These are phyloP conservation scores for Tenthredo livida DNA, from an alignment of 2,888 invertebrate species.

Conservation along the genomic window DNA sequence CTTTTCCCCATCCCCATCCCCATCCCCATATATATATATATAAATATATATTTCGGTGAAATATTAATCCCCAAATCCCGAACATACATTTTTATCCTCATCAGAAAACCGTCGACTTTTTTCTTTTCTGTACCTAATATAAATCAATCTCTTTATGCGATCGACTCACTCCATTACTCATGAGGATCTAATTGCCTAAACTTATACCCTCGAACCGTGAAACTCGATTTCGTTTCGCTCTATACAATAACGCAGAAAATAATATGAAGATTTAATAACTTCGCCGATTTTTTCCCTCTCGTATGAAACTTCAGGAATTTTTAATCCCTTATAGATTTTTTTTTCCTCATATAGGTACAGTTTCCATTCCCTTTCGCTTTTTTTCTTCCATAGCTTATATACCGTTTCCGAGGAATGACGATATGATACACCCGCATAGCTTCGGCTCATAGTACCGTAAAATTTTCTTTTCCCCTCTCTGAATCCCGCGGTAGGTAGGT, in stretches of 20 bases:
- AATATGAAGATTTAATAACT: not conserved
- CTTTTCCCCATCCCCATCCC: not conserved
- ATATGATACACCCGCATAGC: not conserved
- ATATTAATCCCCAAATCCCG: not conserved
- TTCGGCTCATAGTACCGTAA: constrained; percentile 23
- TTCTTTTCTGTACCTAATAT: not conserved
- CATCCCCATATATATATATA: too few species aligned
- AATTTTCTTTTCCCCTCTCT: not conserved
- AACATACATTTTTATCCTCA: not conserved
- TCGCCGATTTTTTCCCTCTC: not conserved
- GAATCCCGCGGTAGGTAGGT: not conserved
- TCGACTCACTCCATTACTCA: not conserved
- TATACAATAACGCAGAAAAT: not conserved
- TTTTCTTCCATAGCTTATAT: not conserved
- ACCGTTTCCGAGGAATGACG: not conserved
- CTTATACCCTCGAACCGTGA: not conserved
- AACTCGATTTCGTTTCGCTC: not conserved
- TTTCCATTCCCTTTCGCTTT: not conserved
- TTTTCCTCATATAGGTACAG: not conserved
- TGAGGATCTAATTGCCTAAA: not conserved
- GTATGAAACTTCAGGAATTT: not conserved
- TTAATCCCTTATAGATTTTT: not conserved
- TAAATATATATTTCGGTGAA: not conserved
- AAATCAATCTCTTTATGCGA: not conserved
- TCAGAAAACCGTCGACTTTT: not conserved